phyloP scores from a whole-genome alignment of 2,888 invertebrate species.

The Enchytraeus crypticus region DNA sequence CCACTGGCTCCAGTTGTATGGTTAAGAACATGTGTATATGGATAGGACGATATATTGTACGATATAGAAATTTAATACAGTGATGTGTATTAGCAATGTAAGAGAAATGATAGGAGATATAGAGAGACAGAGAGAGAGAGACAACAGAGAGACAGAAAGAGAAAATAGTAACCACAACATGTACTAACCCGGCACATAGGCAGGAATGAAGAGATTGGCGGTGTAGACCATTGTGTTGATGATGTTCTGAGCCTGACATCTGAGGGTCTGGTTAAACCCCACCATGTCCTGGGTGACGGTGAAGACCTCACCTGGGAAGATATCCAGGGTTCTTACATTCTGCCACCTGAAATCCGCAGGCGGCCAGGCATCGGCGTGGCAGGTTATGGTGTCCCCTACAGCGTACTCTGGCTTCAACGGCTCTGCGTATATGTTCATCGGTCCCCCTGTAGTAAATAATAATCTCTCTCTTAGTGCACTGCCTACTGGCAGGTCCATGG shows the following conservation, averaged over 20 bases:
- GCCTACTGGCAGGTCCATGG: too few relatives aligned
- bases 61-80: too few relatives aligned
- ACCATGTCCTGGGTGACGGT: background rate
- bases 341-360: background rate
- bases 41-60: too few relatives aligned
- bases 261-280: background rate
- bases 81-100: too few relatives aligned
- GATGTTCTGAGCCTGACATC: constrained; percentile 4
- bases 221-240: background rate
- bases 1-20: too few relatives aligned
- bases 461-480: too few relatives aligned
- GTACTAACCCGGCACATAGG: constrained; percentile 1
- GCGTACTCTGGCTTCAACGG: constrained; percentile 1
- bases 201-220: background rate
- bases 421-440: background rate
- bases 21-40: too few relatives aligned
- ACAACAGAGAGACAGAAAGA: too few relatives aligned
- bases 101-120: too few relatives aligned
- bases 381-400: background rate
- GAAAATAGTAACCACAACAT: too few relatives aligned
- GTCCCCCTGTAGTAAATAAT: constrained; percentile 2
- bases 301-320: background rate
- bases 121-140: too few relatives aligned
- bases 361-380: constrained; percentile 2
- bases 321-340: background rate